Evolutionary conservation across 1,140 invertebrate species (phyloP).

Genomic region (Calliphora vicina): DNA sequence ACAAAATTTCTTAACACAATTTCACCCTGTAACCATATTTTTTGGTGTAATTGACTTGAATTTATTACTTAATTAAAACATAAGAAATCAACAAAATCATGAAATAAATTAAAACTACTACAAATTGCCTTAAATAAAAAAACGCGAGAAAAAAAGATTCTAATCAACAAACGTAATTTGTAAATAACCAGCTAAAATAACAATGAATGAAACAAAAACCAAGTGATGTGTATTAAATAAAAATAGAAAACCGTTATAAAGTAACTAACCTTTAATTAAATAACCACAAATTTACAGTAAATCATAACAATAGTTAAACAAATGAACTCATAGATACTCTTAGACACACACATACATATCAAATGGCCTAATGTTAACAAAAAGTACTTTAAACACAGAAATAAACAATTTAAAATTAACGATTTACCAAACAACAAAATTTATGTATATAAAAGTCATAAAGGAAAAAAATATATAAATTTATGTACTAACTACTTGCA

Average conservation of each 20-base stretch:
- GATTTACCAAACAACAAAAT: neutral
- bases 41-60: neutral
- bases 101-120: neutral
- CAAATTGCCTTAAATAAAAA: neutral
- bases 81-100: neutral
- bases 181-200: neutral
- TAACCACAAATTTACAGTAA: slow-evolving; percentile 29
- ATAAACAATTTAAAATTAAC: neutral
- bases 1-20: too few relatives aligned
- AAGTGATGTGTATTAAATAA: too few relatives aligned
- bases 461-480: neutral
- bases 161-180: neutral
- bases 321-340: neutral
- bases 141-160: neutral
- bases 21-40: too few relatives aligned
- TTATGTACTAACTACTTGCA: neutral
- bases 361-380: too few relatives aligned
- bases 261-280: slow-evolving; percentile 29
- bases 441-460: neutral
- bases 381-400: too few relatives aligned
- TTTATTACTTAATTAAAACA: slow-evolving; percentile 27
- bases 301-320: slow-evolving; percentile 16
- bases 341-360: neutral
- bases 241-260: slow-evolving; percentile 9
- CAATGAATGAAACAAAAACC: neutral